phyloP scores from a whole-genome alignment of 2,888 invertebrate genomes.

The Aelia acuminata region DNA sequence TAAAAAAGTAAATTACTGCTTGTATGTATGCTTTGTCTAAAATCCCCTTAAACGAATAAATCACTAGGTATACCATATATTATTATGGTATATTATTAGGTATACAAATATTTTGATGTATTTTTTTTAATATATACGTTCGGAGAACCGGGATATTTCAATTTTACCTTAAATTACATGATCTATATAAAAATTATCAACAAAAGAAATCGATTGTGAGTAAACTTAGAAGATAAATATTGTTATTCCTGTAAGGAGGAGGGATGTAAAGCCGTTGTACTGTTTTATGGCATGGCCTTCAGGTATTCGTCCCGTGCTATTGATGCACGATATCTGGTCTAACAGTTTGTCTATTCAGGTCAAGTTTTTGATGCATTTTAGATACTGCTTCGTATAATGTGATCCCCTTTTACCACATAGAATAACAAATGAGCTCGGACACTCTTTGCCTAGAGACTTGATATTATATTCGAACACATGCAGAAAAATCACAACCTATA shows the following conservation, averaged over 20 bases:
- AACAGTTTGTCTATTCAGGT: constrained; percentile 19
- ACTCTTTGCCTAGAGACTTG: background rate
- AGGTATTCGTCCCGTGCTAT: background rate
- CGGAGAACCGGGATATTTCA: no score
- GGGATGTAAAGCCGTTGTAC: background rate
- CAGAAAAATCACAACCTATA: background rate
- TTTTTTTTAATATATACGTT: no score
- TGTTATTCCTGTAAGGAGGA: background rate
- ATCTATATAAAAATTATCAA: no score
- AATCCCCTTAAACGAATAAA: no score
- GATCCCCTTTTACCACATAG: background rate
- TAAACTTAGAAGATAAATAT: background rate
- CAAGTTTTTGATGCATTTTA: constrained; percentile 35
- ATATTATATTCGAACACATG: background rate
- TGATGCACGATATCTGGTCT: background rate
- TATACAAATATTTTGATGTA: no score
- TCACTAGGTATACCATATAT: no score
- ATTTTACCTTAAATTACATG: no score
- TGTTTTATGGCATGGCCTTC: background rate
- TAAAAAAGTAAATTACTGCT: no score
- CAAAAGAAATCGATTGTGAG: no score
- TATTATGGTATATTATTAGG: no score
- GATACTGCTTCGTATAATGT: background rate
- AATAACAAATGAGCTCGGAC: background rate
- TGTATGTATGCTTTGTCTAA: no score